Base-by-base conservation (phyloP, 2,888 invertebrate species). In the Tachina grossa region DNA sequence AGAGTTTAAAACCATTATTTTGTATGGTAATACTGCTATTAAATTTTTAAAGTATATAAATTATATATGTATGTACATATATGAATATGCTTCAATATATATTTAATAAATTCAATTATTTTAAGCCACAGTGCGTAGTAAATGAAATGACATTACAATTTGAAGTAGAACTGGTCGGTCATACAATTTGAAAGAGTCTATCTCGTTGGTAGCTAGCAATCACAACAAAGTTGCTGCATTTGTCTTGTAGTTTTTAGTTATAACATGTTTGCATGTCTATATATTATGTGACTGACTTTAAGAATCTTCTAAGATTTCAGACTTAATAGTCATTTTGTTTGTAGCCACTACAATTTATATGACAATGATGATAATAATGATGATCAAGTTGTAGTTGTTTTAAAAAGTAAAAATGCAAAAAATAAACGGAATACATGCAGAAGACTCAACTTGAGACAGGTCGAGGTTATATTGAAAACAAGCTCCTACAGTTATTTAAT, bases 241-340 rank as follows among this genome's bases (percentile, higher is more conserved):
- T 76, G 47, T 65, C 87, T 87, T 88, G 88, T 87, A 89, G 87
- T 88, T 89, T 87, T 83, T 41, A 87, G 87, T 87, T 89, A 89
- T 89, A 85, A 88, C 87, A 88, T 68, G 85, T 86, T 88, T 89
- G 89, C 89, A 89, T 89, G 90, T 89, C 91, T 89, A 91, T 91
- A 91, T 90, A 91, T 91, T 90, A 90, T 91, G 87, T 66, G 83
- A 80, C 83, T 76, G 83, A 86, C 87, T 85, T 86, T 72, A 87
- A 88, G 88, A 86, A 89, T 88, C 88, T 87, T 88, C 88, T 87
- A 87, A 87, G 88, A 88, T 87, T 87, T 87, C 87, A 87, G 71
- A 82, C 76, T 80, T 74, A 65, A 79, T 76, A 59, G 76, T 53
- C 53, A 66, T 57, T 72, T 83, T 51, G 53, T 16, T 59, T 77